Evolutionary conservation across 37 sponge, comb jelly and placozoan species (phyloP).

Genomic region (Aphrocallistes beatrix): DNA sequence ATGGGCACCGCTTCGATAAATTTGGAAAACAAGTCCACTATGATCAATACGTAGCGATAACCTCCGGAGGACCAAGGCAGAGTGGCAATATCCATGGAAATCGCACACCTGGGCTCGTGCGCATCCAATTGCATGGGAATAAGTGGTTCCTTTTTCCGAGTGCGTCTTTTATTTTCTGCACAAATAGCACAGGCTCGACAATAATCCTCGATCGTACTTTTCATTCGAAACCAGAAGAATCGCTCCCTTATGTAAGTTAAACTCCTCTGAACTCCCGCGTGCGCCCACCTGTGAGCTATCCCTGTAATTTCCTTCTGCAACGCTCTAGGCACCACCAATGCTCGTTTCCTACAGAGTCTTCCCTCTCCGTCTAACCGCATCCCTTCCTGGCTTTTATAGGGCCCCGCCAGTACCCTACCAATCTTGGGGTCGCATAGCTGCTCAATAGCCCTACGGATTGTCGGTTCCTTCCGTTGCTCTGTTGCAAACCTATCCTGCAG

Average conservation of each 20-base stretch:
- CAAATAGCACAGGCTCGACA: not conserved
- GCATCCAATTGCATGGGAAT: not conserved
- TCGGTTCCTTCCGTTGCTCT: not conserved
- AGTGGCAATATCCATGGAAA: too few species aligned
- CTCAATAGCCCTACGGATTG: not conserved
- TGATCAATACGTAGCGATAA: not conserved
- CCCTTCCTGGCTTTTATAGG: not conserved
- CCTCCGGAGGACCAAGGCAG: not conserved
- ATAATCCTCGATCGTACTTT: not conserved
- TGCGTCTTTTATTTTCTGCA: not conserved
- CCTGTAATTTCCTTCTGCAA: too few species aligned
- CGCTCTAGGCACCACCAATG: not conserved
- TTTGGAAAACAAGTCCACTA: not conserved
- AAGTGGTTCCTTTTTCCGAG: not conserved
- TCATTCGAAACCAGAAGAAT: too few species aligned
- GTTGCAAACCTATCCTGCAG: not conserved
- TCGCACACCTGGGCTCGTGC: not conserved
- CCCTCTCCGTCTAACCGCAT: not conserved
- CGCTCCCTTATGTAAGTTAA: not conserved
- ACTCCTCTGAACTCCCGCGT: not conserved
- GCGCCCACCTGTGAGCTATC: not conserved
- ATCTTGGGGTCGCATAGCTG: too few species aligned
- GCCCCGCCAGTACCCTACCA: not conserved
- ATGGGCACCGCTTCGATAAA: not conserved
- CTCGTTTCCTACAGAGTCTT: too few species aligned